Evolutionary conservation across 1,140 invertebrate species (phyloP), one percentile per base, ranked within the genome.

Genomic region (Bombus waltoni): DNA sequence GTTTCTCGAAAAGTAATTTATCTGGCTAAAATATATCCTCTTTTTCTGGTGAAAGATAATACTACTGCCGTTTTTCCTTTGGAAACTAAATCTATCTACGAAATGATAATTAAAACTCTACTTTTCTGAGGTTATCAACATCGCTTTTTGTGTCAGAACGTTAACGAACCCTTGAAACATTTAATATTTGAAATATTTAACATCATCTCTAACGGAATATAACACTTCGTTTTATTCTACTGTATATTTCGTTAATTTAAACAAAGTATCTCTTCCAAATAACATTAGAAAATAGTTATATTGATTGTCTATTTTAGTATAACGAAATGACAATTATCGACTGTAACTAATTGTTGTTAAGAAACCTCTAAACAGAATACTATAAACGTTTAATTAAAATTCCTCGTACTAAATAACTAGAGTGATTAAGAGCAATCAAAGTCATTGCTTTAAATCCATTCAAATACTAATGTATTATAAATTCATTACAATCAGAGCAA

Each of bases 171-270:
- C 38, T 28, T 40, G 5, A 71, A 40, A 71, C 4, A 71, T 25
- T 40, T 28, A 40, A 1, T 53, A 53, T 53, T 28, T 40, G 38
- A 40, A 28, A 71, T 40, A n/a, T 73, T 5, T 42, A n/a, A 42
- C 8, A 28, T 11, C 1, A 71, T 71, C 47, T 32, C 28, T 25
- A 73, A 47, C 13, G 9, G 3, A 76, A 87, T 88, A 44, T 86
- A 72, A 25, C n/a, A 5, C 22, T 38, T 10, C 6, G 6, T 32
- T 22, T 53, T 53, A 53, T 53, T 53, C 18, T 53, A 53, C 47
- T 18, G 22, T 8, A n/a, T 65, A 65, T 65, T 65, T 65, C 13
- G 15, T 66, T 66, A 15, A 32, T 66, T 66, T 32, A 32, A 66
- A 32, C 18, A 4, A 15, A 66, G 11, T 65, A 65, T 53, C 6